Conservation (phyloP, 2,888 invertebrate species). For the Eupeodes luniger region DNA sequence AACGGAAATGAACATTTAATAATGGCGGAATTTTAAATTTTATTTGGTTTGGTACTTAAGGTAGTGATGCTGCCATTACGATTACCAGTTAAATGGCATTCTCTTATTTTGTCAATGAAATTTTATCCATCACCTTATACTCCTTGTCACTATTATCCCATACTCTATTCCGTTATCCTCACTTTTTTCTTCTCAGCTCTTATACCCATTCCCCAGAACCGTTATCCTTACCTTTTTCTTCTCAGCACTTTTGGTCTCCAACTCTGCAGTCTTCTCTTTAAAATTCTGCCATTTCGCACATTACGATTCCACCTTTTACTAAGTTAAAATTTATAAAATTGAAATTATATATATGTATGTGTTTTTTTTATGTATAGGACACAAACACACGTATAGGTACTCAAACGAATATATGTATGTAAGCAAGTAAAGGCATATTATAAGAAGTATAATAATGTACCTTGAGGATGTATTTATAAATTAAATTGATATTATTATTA, state of each 20-base stretch:
- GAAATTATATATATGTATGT: conserved; percentile 26
- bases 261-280: neutral
- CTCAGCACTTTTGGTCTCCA: neutral
- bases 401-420: neutral
- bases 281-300: conserved; percentile 18
- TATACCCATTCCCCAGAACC: neutral
- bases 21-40: conserved; percentile 25
- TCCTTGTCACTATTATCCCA: neutral
- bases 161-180: neutral
- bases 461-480: conserved; percentile 7
- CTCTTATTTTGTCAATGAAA: conserved; percentile 30
- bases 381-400: neutral
- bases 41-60: neutral
- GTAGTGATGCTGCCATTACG: conserved; percentile 12
- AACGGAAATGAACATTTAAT: conserved; percentile 20
- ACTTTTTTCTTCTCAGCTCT: neutral
- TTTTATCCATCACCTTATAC: conserved; percentile 19
- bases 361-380: neutral
- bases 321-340: conserved; percentile 57
- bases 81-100: conserved; percentile 21
- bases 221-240: neutral
- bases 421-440: neutral
- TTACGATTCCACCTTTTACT: conserved; percentile 41
- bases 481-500: conserved; percentile 29
- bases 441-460: conserved; percentile 12